phyloP scores from a whole-genome alignment of 2,797 vertebrate genomes.

The Siniperca scherzeri region DNA sequence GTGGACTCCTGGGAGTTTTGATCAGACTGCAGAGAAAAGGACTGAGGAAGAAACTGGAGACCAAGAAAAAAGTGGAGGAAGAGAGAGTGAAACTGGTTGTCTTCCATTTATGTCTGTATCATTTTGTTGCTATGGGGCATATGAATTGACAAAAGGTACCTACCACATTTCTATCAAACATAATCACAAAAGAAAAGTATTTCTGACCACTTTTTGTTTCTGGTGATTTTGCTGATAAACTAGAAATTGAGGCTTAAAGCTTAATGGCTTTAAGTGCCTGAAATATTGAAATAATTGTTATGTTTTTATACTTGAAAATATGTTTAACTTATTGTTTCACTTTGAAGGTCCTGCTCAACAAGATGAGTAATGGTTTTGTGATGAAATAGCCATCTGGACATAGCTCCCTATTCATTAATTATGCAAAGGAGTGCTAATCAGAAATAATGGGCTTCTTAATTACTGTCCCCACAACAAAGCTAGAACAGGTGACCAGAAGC shows the following conservation, averaged over 20 bases:
- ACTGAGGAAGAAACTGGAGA: conserved; percentile 25
- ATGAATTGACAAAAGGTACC: neutral
- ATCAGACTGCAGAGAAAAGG: conserved; percentile 56
- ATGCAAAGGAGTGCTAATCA: conserved; percentile 76
- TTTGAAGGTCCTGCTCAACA: conserved; percentile 67
- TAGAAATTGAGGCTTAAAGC: neutral
- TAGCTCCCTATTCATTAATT: conserved; percentile 74
- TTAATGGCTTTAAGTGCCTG: neutral
- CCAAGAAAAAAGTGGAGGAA: conserved; percentile 9
- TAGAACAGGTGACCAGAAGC: conserved; percentile 73
- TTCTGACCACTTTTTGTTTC: neutral
- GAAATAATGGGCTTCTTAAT: conserved; percentile 81
- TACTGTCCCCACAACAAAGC: conserved; percentile 68
- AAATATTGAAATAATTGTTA: neutral
- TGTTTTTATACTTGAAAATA: conserved; percentile 19
- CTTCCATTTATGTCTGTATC: conserved; percentile 20
- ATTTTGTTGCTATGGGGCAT: neutral
- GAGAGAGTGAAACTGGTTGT: conserved; percentile 20
- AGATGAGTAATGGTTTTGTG: conserved; percentile 73
- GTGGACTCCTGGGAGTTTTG: conserved; percentile 55
- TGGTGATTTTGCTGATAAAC: neutral
- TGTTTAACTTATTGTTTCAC: conserved; percentile 47
- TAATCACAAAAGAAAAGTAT: neutral
- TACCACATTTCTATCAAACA: neutral
- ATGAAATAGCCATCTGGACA: conserved; percentile 78